Evolutionary conservation across 2,797 vertebrate genomes (phyloP).

Genomic region (Eidolon dupreanum): DNA sequence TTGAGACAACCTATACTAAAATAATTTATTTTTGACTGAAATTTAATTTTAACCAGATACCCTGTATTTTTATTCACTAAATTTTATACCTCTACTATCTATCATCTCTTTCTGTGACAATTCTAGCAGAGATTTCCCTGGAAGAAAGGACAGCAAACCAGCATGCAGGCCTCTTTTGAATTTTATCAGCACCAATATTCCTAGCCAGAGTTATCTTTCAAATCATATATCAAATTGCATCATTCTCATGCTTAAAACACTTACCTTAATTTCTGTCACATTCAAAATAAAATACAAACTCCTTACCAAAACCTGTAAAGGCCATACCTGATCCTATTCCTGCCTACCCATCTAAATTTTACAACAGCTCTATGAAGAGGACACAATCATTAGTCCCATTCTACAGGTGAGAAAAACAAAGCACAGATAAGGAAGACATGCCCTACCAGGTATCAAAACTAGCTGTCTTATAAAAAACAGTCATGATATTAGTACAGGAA

Average conservation of each 20-base stretch:
- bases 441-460: not conserved
- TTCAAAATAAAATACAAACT: not conserved
- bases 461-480: not conserved
- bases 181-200: not conserved
- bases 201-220: not conserved
- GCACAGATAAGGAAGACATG: not conserved
- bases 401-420: not conserved
- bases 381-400: not conserved
- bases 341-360: not conserved
- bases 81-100: not conserved
- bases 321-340: not conserved
- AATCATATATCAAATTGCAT: not conserved
- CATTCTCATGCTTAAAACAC: not conserved
- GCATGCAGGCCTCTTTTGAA: not conserved
- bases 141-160: not conserved
- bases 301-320: not conserved
- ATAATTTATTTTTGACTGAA: not conserved
- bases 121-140: not conserved
- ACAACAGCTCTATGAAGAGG: not conserved
- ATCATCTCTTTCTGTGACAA: not conserved
- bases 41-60: not conserved
- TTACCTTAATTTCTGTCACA: not conserved
- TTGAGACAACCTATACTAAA: not conserved
- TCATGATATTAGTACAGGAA: not conserved
- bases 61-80: not conserved